Evolutionary conservation across 2,797 vertebrate species (phyloP).

Genomic region (Pelobates cultripes): DNA sequence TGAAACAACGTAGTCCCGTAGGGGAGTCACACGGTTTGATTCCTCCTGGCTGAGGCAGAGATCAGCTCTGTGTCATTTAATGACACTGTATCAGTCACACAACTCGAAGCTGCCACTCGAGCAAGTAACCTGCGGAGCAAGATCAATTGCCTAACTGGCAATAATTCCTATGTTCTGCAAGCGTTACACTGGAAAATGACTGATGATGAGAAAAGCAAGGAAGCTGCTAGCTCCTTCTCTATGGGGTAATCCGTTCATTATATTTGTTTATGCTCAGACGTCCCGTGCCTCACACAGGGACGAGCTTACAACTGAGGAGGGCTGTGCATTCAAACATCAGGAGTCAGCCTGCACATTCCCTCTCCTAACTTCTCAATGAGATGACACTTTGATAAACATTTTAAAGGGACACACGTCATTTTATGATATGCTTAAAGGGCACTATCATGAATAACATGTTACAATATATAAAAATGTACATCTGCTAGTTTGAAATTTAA

Average conservation of each 20-base stretch:
- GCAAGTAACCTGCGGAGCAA: slow-evolving; percentile 59
- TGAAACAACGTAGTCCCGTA: slow-evolving; percentile 75
- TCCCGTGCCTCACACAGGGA: slow-evolving; percentile 40
- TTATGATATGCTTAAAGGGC: no score
- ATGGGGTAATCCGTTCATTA: slow-evolving; percentile 16
- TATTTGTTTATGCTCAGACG: slow-evolving; percentile 38
- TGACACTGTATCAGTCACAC: slow-evolving; percentile 72
- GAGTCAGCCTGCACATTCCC: slow-evolving; percentile 7
- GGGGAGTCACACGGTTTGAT: slow-evolving; percentile 79
- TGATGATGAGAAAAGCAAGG: slow-evolving; percentile 18
- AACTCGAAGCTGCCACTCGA: slow-evolving; percentile 57
- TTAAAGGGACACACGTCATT: not conserved
- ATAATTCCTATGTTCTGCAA: slow-evolving; percentile 59
- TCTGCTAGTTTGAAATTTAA: no score
- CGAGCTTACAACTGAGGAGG: slow-evolving; percentile 57
- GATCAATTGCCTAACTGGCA: slow-evolving; percentile 57
- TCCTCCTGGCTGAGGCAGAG: slow-evolving; percentile 77
- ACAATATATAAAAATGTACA: no score
- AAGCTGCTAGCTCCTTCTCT: slow-evolving; percentile 59
- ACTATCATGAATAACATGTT: no score
- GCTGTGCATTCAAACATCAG: slow-evolving; percentile 20
- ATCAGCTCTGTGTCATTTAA: slow-evolving; percentile 73
- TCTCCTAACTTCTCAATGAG: slow-evolving; percentile 23
- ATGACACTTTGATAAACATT: slow-evolving; percentile 17
- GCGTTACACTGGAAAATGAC: slow-evolving; percentile 58